phyloP scores from a whole-genome alignment of 2,113 vertebrate genomes.

The Equus quagga region DNA sequence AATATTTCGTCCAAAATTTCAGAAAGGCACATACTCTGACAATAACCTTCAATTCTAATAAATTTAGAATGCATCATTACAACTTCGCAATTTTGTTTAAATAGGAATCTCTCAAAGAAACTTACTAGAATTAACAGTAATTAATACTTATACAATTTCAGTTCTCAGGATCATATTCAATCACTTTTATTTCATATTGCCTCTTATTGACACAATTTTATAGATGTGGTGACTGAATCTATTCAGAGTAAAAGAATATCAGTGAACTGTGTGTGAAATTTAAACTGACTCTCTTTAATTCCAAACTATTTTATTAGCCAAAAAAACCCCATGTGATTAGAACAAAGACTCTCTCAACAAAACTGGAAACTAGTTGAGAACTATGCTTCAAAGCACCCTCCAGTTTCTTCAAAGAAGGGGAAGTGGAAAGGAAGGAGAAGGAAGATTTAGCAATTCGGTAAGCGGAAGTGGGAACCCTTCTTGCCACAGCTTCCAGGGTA shows the following conservation, averaged over 20 bases:
- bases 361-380: neutral
- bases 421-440: neutral
- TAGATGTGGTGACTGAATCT: neutral
- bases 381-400: slow-evolving; percentile 24
- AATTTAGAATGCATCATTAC: neutral
- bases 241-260: neutral
- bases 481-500: neutral
- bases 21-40: neutral
- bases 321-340: neutral
- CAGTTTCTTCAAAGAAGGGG: neutral
- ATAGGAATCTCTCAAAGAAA: neutral
- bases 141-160: neutral
- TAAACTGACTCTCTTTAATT: neutral
- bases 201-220: neutral
- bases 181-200: neutral
- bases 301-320: neutral
- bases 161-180: neutral
- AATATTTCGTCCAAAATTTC: slow-evolving; percentile 38
- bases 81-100: neutral
- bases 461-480: neutral
- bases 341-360: slow-evolving; percentile 4
- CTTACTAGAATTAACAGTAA: neutral
- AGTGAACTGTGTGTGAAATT: neutral
- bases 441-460: neutral
- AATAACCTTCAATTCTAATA: neutral